These are phyloP conservation scores for Pelecanus crispus DNA, from an alignment of 2,113 vertebrate genomes.

Conservation along the genomic window DNA sequence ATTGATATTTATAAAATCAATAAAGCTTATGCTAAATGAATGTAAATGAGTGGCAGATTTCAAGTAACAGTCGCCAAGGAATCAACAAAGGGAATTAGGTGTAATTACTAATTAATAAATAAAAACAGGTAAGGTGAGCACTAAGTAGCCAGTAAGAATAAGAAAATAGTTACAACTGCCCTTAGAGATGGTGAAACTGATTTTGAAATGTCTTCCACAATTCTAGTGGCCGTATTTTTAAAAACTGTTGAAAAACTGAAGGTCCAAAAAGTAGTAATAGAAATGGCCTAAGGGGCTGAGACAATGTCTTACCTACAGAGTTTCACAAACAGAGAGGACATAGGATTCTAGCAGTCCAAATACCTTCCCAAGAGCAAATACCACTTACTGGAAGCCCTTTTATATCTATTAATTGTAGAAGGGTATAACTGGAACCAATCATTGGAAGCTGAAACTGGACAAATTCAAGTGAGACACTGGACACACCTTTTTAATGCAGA, in stretches of 20 bases:
- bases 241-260: not conserved
- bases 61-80: not conserved
- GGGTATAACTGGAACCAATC: not conserved
- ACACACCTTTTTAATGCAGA: not conserved
- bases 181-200: not conserved
- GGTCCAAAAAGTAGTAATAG: not conserved
- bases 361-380: not conserved
- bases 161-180: not conserved
- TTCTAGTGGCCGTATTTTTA: not conserved
- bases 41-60: not conserved
- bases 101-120: not conserved
- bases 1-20: not conserved
- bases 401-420: not conserved
- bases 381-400: not conserved
- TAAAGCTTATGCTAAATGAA: not conserved
- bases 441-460: not conserved
- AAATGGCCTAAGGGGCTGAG: not conserved
- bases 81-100: not conserved
- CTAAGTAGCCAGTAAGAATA: not conserved
- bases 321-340: not conserved
- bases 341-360: not conserved
- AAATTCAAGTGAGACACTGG: not conserved
- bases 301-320: not conserved
- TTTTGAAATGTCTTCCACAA: not conserved
- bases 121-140: not conserved